Percentiles rank a stretch among this genome's conserved stretches.
Conservation (phyloP, 2,888 invertebrate species). For the Acleris laterana region DNA sequence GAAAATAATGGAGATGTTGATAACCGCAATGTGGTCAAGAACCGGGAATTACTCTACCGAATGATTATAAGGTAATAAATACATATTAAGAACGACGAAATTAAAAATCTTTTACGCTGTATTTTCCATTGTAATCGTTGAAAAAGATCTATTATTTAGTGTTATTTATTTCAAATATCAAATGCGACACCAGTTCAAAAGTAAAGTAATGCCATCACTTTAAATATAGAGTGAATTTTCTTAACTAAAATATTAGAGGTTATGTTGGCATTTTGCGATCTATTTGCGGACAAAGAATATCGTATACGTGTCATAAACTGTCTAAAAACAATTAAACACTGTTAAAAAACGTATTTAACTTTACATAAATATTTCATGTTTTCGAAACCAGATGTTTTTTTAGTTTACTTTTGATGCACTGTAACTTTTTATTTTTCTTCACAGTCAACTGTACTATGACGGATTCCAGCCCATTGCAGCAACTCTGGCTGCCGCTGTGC, state of each 20-base stretch:
- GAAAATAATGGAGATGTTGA: slow-evolving; percentile 81
- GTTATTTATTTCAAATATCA: too few species aligned
- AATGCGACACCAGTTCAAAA: not conserved
- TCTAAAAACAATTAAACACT: not conserved
- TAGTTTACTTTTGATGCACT: not conserved
- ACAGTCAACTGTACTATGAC: slow-evolving; percentile 98
- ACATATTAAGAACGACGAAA: not conserved
- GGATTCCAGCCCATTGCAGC: slow-evolving; percentile 97
- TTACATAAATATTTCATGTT: too few species aligned
- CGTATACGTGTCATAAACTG: not conserved
- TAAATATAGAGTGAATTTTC: not conserved
- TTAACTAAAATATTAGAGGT: slow-evolving; percentile 43
- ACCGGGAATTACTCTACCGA: slow-evolving; percentile 94
- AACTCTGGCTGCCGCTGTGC: slow-evolving; percentile 91
- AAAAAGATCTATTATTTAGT: not conserved
- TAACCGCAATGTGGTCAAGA: slow-evolving; percentile 92
- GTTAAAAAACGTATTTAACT: too few species aligned
- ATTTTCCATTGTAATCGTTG: slow-evolving; percentile 10
- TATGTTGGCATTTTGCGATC: slow-evolving; percentile 21
- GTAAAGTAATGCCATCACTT: not conserved
- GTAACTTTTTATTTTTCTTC: slow-evolving; percentile 49
- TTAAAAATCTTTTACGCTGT: slow-evolving; percentile 12
- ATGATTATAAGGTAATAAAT: slow-evolving; percentile 93
- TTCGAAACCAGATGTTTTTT: too few species aligned
- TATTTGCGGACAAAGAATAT: not conserved